These are phyloP conservation scores for Priapulus caudatus DNA, from an alignment of 2,888 invertebrate genomes.

Conservation along the genomic window DNA sequence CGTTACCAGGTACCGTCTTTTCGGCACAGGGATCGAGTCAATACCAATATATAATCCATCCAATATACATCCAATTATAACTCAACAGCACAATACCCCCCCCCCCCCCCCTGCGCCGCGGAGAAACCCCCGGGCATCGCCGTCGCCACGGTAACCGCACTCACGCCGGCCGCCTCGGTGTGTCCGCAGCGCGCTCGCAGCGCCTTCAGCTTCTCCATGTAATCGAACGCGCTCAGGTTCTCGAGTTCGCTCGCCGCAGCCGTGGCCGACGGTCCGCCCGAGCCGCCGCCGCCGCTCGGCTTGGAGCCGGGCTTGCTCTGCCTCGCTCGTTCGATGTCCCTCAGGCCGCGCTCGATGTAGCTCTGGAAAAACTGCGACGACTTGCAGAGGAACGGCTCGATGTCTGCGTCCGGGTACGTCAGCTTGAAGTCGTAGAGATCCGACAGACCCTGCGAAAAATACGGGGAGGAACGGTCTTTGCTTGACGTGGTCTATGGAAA, in stretches of 20 bases:
- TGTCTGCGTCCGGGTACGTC: constrained; percentile 69
- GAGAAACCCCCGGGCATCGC: too few relatives aligned
- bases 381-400: constrained; percentile 68
- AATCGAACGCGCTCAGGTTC: constrained; percentile 20
- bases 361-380: constrained; percentile 74
- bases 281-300: constrained; percentile 44
- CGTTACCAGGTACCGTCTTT: too few relatives aligned
- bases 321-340: constrained; percentile 46
- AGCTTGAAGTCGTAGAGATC: constrained; percentile 65
- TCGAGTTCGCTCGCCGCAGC: too few relatives aligned
- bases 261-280: constrained; percentile 4
- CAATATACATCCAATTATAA: too few relatives aligned
- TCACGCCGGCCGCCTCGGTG: constrained; percentile 19
- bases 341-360: constrained; percentile 65
- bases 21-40: too few relatives aligned
- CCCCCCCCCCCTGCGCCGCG: too few relatives aligned
- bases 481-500: too few relatives aligned
- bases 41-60: too few relatives aligned
- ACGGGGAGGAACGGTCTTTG: too few relatives aligned
- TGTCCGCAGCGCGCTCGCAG: constrained; percentile 37
- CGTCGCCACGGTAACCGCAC: too few relatives aligned
- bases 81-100: too few relatives aligned
- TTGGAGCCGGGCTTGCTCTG: constrained; percentile 57
- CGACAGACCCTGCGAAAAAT: constrained; percentile 51
- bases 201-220: constrained; percentile 33